Base-by-base conservation (phyloP, 2,888 invertebrate genomes). In the Antheraea assamensis region DNA sequence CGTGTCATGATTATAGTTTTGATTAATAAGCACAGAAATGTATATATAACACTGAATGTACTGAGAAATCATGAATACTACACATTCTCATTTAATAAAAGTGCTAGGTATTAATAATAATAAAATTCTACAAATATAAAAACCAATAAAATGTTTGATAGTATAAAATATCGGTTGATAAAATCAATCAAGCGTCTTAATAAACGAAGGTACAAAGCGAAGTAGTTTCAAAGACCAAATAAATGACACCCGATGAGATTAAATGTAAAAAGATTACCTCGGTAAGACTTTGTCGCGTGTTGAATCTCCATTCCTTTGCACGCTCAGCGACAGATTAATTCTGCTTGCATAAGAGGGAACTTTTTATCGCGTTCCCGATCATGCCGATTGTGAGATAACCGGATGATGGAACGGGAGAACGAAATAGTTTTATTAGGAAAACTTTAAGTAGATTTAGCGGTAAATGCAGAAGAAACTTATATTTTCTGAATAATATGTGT, bases 241-340 rank as follows among this genome's bases (percentile, higher is more conserved):
- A 68, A 58, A 73, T 55, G 73, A 73, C 66, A 47, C 27, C 8
- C 24, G 24, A 24, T 24, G 58, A 58, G 24, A 58, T 58, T 58
- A 58, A 58, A 58, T 24, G 73, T 82, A 83, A 78, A 81, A 85
- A 86, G 86, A 87, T 84, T 84, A 82, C 79, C 82, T 80, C 80
- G n/a, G n/a, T 80, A 80, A 78, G 82, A 83, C 83, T 87, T 89
- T 87, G 88, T 90, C 87, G 86, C 81, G 83, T 85, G 87, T 84
- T 84, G 88, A 90, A 90, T 89, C 87, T 83, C 76, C 84, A 83
- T 85, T 87, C 84, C 84, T 79, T 86, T 85, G 87, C 90, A 88
- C 83, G 85, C 78, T 81, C 82, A 81, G 81, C 79, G 86, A 87
- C 83, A 83, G 83, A 90, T 88, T 90, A 91, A 90, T 89, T 84